phyloP scores from a whole-genome alignment of 2,888 invertebrate species.

The Odontothrips loti region DNA sequence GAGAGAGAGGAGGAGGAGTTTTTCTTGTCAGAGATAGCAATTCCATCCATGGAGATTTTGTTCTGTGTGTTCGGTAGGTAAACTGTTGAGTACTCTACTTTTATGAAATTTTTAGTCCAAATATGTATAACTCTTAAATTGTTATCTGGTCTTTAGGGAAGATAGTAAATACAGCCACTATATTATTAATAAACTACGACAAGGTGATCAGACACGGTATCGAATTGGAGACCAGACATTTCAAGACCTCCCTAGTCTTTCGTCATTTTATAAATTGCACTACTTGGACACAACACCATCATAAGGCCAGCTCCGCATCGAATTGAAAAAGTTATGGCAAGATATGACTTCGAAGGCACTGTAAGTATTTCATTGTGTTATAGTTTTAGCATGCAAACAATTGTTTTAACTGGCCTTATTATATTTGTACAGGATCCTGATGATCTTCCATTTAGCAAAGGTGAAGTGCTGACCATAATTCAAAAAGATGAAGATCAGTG shows the following conservation, averaged over 20 bases:
- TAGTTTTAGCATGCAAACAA: conserved; percentile 9
- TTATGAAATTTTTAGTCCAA: conserved; percentile 24
- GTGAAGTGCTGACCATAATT: conserved; percentile 83
- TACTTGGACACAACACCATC: conserved; percentile 94
- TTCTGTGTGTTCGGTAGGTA: conserved; percentile 82
- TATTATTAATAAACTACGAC: conserved; percentile 86
- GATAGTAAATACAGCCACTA: conserved; percentile 90
- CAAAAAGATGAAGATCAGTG: conserved; percentile 96
- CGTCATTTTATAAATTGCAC: conserved; percentile 92
- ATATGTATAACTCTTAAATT: conserved; percentile 27
- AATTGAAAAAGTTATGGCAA: conserved; percentile 81
- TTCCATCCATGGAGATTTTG: conserved; percentile 88
- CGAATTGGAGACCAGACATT: conserved; percentile 94
- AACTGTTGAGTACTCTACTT: conserved; percentile 30
- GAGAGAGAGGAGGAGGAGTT: conserved; percentile 87
- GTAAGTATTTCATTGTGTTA: conserved; percentile 54
- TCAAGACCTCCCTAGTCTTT: conserved; percentile 80
- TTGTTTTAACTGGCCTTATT: conserved; percentile 39
- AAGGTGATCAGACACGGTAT: conserved; percentile 75
- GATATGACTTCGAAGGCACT: conserved; percentile 89
- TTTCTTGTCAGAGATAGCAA: conserved; percentile 92
- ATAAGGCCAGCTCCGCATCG: conserved; percentile 74
- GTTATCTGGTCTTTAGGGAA: conserved; percentile 38
- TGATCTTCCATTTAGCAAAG: conserved; percentile 91
- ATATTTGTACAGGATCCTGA: conserved; percentile 70